These are phyloP conservation scores for Sceloporus undulatus DNA, from an alignment of 2,113 vertebrate genomes.

Conservation along the genomic window DNA sequence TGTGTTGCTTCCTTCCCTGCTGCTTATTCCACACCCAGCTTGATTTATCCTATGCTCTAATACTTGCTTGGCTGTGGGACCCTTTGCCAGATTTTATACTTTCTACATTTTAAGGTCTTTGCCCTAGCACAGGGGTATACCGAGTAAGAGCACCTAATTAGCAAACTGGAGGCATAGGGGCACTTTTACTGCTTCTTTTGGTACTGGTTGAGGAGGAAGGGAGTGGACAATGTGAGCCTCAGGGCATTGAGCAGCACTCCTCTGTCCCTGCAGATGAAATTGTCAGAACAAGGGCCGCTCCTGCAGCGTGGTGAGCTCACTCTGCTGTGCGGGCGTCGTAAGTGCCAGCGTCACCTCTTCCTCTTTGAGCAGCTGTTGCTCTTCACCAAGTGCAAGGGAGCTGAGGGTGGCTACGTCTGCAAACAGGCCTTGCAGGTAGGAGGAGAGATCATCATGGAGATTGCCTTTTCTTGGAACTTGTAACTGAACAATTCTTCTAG, in stretches of 20 bases:
- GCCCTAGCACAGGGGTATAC: neutral
- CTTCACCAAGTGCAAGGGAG: conserved; percentile 89
- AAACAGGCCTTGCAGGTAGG: conserved; percentile 85
- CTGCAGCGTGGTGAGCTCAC: conserved; percentile 87
- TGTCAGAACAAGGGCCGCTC: conserved; percentile 86
- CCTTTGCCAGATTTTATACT: neutral
- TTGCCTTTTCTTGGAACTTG: neutral
- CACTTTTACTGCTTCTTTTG: neutral
- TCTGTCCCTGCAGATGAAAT: conserved; percentile 65
- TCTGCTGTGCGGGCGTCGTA: conserved; percentile 84
- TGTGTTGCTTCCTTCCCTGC: neutral
- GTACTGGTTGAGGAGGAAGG: neutral
- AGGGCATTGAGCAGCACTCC: rapidly evolving
- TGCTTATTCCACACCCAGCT: no score
- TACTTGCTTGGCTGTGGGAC: neutral
- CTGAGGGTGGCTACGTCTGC: conserved; percentile 82
- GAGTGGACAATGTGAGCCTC: neutral
- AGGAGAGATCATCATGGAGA: no score
- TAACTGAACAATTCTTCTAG: no score
- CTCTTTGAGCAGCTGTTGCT: conserved; percentile 89
- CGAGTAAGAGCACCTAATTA: neutral
- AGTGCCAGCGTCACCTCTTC: conserved; percentile 85
- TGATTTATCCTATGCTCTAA: neutral
- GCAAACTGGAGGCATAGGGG: neutral
- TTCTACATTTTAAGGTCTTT: neutral